Conservation (phyloP, 2,797 vertebrate genomes). For the Hydrocynus forskahlii region DNA sequence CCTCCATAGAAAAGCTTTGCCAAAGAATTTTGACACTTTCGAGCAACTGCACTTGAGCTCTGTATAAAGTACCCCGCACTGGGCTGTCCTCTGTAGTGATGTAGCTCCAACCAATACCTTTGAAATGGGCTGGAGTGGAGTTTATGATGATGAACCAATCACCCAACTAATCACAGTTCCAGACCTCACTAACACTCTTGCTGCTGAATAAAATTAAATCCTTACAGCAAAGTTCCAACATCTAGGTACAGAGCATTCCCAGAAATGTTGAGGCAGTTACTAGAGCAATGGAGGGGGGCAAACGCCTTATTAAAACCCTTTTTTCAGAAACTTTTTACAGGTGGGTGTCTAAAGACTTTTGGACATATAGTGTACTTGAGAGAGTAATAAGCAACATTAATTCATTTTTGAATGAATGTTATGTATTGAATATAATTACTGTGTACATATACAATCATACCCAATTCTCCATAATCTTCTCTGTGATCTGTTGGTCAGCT, state of each 20-base stretch:
- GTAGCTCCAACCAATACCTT: not conserved
- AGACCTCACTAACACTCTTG: too few relatives aligned
- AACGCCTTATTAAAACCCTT: not conserved
- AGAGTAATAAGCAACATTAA: not conserved
- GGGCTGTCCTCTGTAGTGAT: not conserved
- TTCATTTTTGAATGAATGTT: not conserved
- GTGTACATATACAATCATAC: slow-evolving; percentile 70
- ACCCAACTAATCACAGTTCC: not conserved
- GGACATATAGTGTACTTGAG: not conserved
- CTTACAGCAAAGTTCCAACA: not conserved
- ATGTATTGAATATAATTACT: not conserved
- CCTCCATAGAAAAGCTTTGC: not conserved
- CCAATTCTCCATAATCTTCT: slow-evolving; percentile 79
- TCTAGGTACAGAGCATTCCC: not conserved
- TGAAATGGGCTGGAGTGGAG: not conserved
- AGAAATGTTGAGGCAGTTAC: not conserved
- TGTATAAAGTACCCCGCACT: not conserved
- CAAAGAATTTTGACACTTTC: not conserved
- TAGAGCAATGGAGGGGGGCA: not conserved
- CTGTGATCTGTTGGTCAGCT: slow-evolving; percentile 62
- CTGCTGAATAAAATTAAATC: not conserved
- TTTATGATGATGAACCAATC: not conserved
- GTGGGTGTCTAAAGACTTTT: not conserved
- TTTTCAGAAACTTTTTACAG: not conserved
- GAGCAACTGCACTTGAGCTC: not conserved